Percentiles rank a stretch among this genome's conserved stretches.
Conservation (phyloP, 2,888 invertebrate species). For the Abrostola tripartita region DNA sequence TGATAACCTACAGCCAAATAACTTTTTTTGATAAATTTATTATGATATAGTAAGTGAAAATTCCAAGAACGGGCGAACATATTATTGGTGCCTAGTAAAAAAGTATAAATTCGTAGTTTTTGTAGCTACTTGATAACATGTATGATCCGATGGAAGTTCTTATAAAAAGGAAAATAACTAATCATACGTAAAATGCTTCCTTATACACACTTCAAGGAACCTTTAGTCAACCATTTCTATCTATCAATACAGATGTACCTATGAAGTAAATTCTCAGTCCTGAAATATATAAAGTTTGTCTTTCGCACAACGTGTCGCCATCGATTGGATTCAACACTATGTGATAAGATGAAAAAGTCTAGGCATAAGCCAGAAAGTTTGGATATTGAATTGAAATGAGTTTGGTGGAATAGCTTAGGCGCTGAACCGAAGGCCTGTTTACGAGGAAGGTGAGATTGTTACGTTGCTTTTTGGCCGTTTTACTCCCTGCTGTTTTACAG, state of each 20-base stretch:
- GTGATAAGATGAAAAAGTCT: conserved; percentile 56
- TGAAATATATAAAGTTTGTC: conserved; percentile 40
- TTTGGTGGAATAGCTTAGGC: conserved; percentile 51
- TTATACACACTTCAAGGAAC: too few species aligned
- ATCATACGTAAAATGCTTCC: too few species aligned
- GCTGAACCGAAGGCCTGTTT: conserved; percentile 46
- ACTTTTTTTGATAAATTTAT: conserved; percentile 21
- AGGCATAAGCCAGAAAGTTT: conserved; percentile 52
- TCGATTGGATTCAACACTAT: conserved; percentile 45
- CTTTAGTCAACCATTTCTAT: too few species aligned
- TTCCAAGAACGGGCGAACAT: neutral
- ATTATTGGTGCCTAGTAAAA: neutral
- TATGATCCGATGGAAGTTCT: too few species aligned
- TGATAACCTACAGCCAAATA: conserved; percentile 27
- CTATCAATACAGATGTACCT: too few species aligned
- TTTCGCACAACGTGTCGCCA: conserved; percentile 38
- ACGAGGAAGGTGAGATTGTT: conserved; percentile 52
- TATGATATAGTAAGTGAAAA: neutral
- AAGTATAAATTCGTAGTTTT: neutral
- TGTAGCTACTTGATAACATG: neutral
- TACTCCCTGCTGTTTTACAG: conserved; percentile 28
- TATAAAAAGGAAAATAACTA: too few species aligned
- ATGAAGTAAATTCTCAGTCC: conserved; percentile 22
- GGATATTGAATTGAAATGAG: conserved; percentile 60
- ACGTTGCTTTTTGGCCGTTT: conserved; percentile 32